Conservation (phyloP, 1,140 invertebrate genomes). For the Pseudachorutes palmiensis region DNA sequence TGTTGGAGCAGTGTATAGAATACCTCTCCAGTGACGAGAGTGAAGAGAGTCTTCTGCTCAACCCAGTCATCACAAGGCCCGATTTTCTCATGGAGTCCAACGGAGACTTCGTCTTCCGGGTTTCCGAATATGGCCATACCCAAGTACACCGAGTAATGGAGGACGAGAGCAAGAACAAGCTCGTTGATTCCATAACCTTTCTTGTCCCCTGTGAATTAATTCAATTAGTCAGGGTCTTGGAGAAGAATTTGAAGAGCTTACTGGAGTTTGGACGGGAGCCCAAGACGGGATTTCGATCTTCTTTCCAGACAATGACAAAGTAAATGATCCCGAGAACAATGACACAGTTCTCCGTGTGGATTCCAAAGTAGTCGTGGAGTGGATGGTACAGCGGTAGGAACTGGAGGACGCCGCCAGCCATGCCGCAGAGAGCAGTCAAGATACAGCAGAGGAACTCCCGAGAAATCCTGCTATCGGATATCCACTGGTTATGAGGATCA, state of each 20-base stretch:
- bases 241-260: constrained; percentile 9
- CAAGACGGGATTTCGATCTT: constrained; percentile 43
- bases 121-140: constrained; percentile 52
- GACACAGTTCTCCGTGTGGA: constrained; percentile 64
- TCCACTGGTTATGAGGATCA: constrained; percentile 48
- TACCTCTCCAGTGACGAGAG: constrained; percentile 34
- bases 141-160: constrained; percentile 49
- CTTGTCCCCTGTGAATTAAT: constrained; percentile 12
- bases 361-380: constrained; percentile 56
- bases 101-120: constrained; percentile 58
- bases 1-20: neutral
- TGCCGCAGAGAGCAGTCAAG: constrained; percentile 54
- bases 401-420: constrained; percentile 59
- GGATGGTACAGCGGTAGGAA: constrained; percentile 67
- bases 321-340: constrained; percentile 52
- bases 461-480: constrained; percentile 47
- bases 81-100: constrained; percentile 64
- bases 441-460: constrained; percentile 52
- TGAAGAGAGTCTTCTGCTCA: constrained; percentile 31
- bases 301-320: constrained; percentile 50
- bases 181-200: constrained; percentile 34
- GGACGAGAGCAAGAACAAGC: constrained; percentile 38
- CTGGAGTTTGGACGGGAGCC: constrained; percentile 29
- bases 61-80: constrained; percentile 59
- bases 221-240: constrained; percentile 13